A percentile compares a stretch with the other conserved stretches of the same genome.
These are phyloP conservation scores for Periplaneta americana DNA, from an alignment of 1,140 invertebrate genomes.

Conservation along the genomic window DNA sequence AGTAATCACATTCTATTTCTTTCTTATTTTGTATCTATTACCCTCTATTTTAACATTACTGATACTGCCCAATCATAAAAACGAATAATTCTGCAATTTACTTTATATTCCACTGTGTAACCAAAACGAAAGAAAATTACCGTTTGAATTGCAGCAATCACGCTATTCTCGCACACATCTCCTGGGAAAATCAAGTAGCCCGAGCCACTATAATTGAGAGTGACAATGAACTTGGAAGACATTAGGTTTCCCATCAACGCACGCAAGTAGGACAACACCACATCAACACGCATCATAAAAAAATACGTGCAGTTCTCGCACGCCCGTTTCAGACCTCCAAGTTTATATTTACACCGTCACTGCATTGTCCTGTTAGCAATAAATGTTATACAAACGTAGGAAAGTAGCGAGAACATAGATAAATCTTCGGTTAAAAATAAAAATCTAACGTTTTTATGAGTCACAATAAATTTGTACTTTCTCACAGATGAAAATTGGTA, in stretches of 20 bases:
- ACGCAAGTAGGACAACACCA: neutral
- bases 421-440: no score
- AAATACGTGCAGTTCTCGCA: neutral
- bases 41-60: neutral
- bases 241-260: neutral
- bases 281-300: neutral
- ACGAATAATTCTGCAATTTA: neutral
- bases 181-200: neutral
- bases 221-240: neutral
- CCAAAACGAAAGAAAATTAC: neutral
- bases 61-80: neutral
- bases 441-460: no score
- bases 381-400: neutral
- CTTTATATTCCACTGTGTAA: neutral
- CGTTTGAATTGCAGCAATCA: neutral
- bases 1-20: no score
- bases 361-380: neutral
- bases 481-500: no score
- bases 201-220: neutral
- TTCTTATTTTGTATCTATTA: no score
- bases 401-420: no score
- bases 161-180: neutral
- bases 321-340: neutral
- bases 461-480: no score
- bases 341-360: neutral